Percentiles rank a stretch among this genome's conserved stretches.
Conservation (phyloP, 2,888 invertebrate species). For the Machimus rusticus region DNA sequence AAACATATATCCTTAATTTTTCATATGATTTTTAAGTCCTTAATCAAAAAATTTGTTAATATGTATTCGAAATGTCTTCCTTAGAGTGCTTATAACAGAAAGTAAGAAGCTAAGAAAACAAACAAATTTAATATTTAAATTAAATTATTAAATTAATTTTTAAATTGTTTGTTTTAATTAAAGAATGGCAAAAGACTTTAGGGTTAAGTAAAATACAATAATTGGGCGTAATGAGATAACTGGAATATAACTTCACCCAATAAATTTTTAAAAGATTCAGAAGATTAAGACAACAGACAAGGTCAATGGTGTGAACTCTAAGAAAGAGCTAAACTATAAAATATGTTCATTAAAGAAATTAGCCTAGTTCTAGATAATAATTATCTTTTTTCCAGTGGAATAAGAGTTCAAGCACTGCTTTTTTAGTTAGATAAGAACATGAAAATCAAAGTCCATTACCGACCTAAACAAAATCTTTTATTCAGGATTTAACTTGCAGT, state of each 20-base stretch:
- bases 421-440: not conserved
- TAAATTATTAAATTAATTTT: too few relatives aligned
- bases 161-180: too few relatives aligned
- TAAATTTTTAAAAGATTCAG: not conserved
- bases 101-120: too few relatives aligned
- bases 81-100: too few relatives aligned
- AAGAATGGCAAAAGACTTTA: too few relatives aligned
- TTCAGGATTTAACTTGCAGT: not conserved
- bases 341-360: not conserved
- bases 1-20: too few relatives aligned
- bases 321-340: not conserved
- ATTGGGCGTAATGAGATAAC: not conserved
- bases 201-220: too few relatives aligned
- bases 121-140: too few relatives aligned
- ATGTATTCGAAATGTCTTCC: too few relatives aligned
- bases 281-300: not conserved
- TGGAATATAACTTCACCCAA: not conserved
- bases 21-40: too few relatives aligned
- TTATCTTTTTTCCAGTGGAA: not conserved
- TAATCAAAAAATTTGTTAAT: too few relatives aligned
- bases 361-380: not conserved
- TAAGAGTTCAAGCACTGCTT: not conserved
- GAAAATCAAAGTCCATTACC: not conserved
- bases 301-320: not conserved
- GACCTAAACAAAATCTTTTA: not conserved